These are phyloP conservation scores for Paramormyrops kingsleyae DNA, from an alignment of 2,113 vertebrate species.

Conservation along the genomic window DNA sequence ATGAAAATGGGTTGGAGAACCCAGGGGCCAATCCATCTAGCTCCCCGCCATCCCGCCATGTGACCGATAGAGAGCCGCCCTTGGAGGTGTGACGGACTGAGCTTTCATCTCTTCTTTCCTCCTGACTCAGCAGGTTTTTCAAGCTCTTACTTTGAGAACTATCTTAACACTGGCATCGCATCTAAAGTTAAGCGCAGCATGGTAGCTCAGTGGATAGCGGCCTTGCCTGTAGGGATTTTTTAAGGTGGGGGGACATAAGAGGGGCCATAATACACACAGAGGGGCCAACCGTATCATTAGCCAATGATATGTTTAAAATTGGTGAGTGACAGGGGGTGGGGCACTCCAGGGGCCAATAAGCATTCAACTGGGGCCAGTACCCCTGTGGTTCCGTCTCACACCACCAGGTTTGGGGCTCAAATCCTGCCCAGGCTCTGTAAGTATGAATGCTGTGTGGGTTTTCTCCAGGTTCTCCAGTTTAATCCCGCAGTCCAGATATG, in stretches of 20 bases:
- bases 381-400: background rate
- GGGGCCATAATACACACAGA: background rate
- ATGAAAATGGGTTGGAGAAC: background rate
- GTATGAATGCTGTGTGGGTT: background rate
- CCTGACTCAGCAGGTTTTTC: background rate
- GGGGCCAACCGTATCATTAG: background rate
- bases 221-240: background rate
- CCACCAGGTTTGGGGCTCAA: background rate
- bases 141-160: background rate
- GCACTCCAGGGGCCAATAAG: background rate
- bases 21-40: background rate
- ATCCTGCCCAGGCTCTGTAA: background rate
- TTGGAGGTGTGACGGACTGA: background rate
- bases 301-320: background rate
- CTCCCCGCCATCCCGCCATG: background rate
- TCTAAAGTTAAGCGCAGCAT: background rate
- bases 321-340: background rate
- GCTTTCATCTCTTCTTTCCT: background rate
- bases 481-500: background rate
- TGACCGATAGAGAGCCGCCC: slow-evolving; percentile 13
- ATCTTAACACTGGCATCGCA: background rate
- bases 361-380: background rate
- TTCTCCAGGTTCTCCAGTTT: background rate
- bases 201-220: background rate
- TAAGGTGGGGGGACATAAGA: background rate